Evolutionary conservation across 2,888 invertebrate genomes (phyloP), one percentile per base, ranked within the genome.

Genomic region (Dugesia japonica): DNA sequence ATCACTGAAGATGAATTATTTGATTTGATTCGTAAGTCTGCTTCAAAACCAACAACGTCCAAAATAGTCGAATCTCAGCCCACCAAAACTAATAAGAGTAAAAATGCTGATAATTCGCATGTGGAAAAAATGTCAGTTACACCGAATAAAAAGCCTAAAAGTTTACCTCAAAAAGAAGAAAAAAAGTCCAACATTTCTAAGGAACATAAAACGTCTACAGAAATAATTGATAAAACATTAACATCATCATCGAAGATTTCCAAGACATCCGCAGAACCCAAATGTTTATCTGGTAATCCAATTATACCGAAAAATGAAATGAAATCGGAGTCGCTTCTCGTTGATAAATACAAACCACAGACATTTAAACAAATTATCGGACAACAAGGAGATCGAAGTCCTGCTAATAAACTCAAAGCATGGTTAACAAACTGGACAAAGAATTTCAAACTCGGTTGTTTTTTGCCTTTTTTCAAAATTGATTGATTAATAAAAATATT

Each of bases 371-470:
- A 91, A 80, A 90, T 99, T 76, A 91, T 98, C 80, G 98, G 98
- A 0, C 97, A 97, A 83, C 90, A 91, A 80, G 92, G 92, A 0
- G 90, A 92, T 0, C 89, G 89, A 73, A 94, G 94, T 82, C 91
- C 91, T 85, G 91, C 91, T 74, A 89, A 89, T 80, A 97, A 95
- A 83, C 86, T 98, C 76, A 86, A 89, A 15, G 88, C 87, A 80
- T 99, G 95, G 95, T 85, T 99, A 72, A 86, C 88, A 1, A 90
- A 91, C 82, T 99, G 98, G 98, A 89, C 92, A 81, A 87, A 88
- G 79, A 92, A 92, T 85, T 89, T 89, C 38, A 83, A 84, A n/a
- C 82, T 82, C 73, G 87, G 87, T 42, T 79, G 7, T 31, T 31
- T 56, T 38, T 76, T n/a, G n/a, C n/a, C n/a, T n/a, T n/a, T n/a